Conservation (phyloP, 1,140 invertebrate species). For the Drosophila arawakana region DNA sequence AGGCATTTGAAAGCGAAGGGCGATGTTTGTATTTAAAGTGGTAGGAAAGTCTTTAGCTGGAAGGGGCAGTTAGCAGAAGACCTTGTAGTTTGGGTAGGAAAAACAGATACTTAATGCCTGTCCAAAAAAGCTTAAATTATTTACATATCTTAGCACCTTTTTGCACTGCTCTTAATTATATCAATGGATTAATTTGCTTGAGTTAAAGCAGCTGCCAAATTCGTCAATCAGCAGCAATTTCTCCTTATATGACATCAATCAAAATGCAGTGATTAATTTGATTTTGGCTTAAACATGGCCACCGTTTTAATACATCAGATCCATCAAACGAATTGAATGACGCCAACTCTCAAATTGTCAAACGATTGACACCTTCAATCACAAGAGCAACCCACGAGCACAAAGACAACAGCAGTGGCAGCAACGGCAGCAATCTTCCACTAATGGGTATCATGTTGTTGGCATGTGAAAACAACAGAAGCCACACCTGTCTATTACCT, state of each 20-base stretch:
- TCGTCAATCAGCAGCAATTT: conserved; percentile 37
- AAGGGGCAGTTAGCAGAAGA: no score
- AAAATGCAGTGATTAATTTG: conserved; percentile 43
- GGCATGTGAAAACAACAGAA: conserved; percentile 56
- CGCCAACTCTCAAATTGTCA: conserved; percentile 40
- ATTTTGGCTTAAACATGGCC: conserved; percentile 18
- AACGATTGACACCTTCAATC: conserved; percentile 54
- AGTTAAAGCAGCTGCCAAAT: conserved; percentile 27
- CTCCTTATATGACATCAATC: conserved; percentile 13
- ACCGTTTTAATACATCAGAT: conserved; percentile 16
- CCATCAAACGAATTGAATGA: conserved; percentile 9
- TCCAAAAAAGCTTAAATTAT: no score
- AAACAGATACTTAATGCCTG: no score
- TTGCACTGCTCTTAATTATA: background rate
- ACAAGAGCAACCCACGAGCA: conserved; percentile 21
- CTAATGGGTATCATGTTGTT: conserved; percentile 50
- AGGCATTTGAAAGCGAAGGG: no score
- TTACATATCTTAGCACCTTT: background rate
- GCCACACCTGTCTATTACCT: conserved; percentile 29
- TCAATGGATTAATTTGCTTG: conserved; percentile 26
- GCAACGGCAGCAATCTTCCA: conserved; percentile 11
- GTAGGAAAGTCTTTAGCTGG: no score
- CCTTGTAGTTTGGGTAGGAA: no score
- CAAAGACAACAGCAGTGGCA: conserved; percentile 25
- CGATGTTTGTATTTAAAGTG: no score